Evolutionary conservation across 2,113 vertebrate species (phyloP), one percentile per base, ranked within the genome.

Genomic region (Elachura formosa): DNA sequence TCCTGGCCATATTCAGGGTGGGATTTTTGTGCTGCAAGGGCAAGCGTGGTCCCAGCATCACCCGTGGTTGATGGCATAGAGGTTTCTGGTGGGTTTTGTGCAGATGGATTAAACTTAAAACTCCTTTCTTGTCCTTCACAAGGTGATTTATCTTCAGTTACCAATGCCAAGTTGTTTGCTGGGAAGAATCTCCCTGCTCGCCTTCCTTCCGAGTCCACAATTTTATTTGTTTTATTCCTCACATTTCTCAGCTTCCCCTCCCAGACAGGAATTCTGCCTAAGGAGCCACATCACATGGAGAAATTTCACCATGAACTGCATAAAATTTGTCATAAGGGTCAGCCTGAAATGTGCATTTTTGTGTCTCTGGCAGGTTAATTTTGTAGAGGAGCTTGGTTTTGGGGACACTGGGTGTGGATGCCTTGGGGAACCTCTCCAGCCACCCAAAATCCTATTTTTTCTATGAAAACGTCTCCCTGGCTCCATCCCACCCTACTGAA

Each of bases 11-110:
- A 1, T 43, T 43, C 15, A 5, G 17, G 6, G 26, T 26, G 52
- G 9, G 8, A 11, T 54, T 63, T 84, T 20, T 33, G 21, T 48
- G 33, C 46, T 24, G n/a, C 5, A 2, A 52, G 46, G 46, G 21
- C 0, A 4, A 45, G 31, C 1, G 2, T 1, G 1, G 1, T 75
- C 22, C 16, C 1, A 4, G 28, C 21, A 48, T 33, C 11, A 33
- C 15, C 38, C 0, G 0, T 3, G 45, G 43, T 8, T 19, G 31
- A 14, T 20, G 41, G 64, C 29, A 26, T 14, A 6, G 21, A 25
- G 6, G 14, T 36, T 76, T 36, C 52, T 59, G 52, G 26, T 43
- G 0, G 14, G 24, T 26, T 78, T 85, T 62, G 21, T 28, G 25
- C 12, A 4, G 34, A 3, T 28, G 28, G 62, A 3, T 59, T 52